phyloP scores from a whole-genome alignment of 1,140 invertebrate species.

The Drosophila leontia region DNA sequence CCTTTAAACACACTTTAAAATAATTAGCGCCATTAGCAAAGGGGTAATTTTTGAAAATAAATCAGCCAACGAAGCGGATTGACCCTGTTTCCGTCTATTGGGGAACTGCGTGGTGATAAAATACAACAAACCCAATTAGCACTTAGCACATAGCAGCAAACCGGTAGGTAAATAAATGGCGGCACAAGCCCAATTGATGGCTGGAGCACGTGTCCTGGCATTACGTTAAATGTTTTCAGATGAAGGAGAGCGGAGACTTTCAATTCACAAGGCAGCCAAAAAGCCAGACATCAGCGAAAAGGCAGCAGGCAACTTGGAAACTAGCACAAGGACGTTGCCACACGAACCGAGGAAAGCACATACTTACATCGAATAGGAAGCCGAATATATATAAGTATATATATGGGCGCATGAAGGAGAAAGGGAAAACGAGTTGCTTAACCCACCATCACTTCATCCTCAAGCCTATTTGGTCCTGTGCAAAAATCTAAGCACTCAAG shows the following conservation, averaged over 20 bases:
- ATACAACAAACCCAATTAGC: constrained; percentile 76
- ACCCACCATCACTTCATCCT: constrained; percentile 42
- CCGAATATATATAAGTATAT: neutral
- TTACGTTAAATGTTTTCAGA: constrained; percentile 73
- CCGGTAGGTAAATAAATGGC: constrained; percentile 76
- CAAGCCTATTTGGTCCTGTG: constrained; percentile 36
- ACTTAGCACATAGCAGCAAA: constrained; percentile 72
- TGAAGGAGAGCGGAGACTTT: constrained; percentile 56
- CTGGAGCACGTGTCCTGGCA: constrained; percentile 70
- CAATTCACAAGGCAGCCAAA: constrained; percentile 76
- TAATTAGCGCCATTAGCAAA: constrained; percentile 73
- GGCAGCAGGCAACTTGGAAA: constrained; percentile 69
- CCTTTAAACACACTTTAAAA: constrained; percentile 60
- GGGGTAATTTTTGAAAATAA: constrained; percentile 76
- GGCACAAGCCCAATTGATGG: constrained; percentile 79
- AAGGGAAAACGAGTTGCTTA: constrained; percentile 41
- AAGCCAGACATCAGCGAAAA: constrained; percentile 76
- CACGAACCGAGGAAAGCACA: constrained; percentile 19
- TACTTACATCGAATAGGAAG: neutral
- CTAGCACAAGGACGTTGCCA: constrained; percentile 77
- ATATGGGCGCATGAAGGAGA: constrained; percentile 6
- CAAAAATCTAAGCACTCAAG: constrained; percentile 71
- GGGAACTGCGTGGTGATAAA: constrained; percentile 24
- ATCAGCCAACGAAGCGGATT: constrained; percentile 39
- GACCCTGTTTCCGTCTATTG: constrained; percentile 1